Evolutionary conservation across 2,113 vertebrate species (phyloP).

Genomic region (Gadus macrocephalus): DNA sequence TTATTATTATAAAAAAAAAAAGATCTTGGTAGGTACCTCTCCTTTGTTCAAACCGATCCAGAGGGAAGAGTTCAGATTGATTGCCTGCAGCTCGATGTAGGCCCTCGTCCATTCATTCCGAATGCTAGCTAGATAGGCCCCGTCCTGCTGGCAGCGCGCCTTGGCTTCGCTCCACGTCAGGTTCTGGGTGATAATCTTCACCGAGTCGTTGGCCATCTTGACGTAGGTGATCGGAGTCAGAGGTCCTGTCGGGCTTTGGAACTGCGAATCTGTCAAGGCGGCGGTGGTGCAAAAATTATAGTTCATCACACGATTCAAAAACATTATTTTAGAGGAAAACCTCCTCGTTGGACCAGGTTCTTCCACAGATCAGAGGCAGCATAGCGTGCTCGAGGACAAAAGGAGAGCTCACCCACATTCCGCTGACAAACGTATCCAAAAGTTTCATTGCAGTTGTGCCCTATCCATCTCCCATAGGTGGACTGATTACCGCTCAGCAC

Average conservation of each 20-base stretch:
- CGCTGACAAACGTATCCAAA: conserved; percentile 80
- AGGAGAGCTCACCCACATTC: conserved; percentile 68
- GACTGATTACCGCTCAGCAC: conserved; percentile 59
- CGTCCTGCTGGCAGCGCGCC: conserved; percentile 62
- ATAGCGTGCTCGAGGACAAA: neutral
- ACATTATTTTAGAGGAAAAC: no score
- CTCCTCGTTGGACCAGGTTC: no score
- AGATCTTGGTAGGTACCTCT: conserved; percentile 65
- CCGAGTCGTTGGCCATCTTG: conserved; percentile 74
- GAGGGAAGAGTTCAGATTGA: conserved; percentile 68
- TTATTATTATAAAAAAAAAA: no score
- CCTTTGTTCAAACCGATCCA: conserved; percentile 92
- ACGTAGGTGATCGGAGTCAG: conserved; percentile 51
- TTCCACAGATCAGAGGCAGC: no score
- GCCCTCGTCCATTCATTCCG: conserved; percentile 74
- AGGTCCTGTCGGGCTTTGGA: conserved; percentile 45
- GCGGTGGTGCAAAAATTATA: neutral
- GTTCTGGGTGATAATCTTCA: conserved; percentile 72
- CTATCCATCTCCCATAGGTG: conserved; percentile 76
- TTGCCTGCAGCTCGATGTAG: conserved; percentile 72
- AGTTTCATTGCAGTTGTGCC: conserved; percentile 72
- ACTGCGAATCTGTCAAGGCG: conserved; percentile 64
- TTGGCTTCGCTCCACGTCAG: conserved; percentile 80
- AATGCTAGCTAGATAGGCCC: conserved; percentile 75
- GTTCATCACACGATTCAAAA: no score